Evolutionary conservation across 1,140 invertebrate species (phyloP), one percentile per base, ranked within the genome.

Genomic region (Euwallacea fornicatus): DNA sequence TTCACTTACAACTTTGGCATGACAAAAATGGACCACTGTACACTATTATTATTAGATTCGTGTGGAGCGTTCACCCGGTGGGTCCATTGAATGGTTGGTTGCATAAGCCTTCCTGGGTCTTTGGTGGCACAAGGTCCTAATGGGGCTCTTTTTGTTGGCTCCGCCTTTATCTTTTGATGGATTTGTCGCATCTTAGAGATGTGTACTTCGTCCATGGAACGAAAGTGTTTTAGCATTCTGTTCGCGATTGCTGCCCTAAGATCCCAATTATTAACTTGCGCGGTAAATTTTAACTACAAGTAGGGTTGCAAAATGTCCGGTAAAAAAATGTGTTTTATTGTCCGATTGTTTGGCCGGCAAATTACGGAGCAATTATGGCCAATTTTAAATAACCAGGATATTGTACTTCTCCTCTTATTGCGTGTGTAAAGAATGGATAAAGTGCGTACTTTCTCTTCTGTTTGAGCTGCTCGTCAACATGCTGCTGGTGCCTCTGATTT

Each of bases 61-160:
- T 46, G 67, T 2, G 33, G 13, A 42, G 73, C 69, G 60, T 66
- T 72, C 21, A 76, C 69, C 68, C 72, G 74, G 7, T 71, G 69
- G 21, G 76, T 68, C 80, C 80, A 81, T 62, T 78, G 78, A 50
- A 77, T 66, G 7, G 80, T 81, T 4, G 80, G 78, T 69, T 78
- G 74, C 9, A 78, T 59, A 8, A 81, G 13, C 43, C 80, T 59
- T 8, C 74, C 53, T 3, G 80, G 78, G 69, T 81, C 78, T 73
- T 78, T 76, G 53, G 50, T 42, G 7, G 64, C 64, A 4, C 46
- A 7, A 21, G 74, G 73, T 21, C 73, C 74, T 2, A 73, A 75
- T 65, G 72, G 75, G 33, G 65, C 69, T 43, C 73, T 70, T 54
- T 67, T 66, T 10, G 10, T 42, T n/a, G 50, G 54, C 33, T 73